A percentile compares a stretch with the other conserved stretches of the same genome.
These are phyloP conservation scores for Ceratoteleas bidentatus DNA, from an alignment of 1,140 invertebrate genomes.

Conservation along the genomic window DNA sequence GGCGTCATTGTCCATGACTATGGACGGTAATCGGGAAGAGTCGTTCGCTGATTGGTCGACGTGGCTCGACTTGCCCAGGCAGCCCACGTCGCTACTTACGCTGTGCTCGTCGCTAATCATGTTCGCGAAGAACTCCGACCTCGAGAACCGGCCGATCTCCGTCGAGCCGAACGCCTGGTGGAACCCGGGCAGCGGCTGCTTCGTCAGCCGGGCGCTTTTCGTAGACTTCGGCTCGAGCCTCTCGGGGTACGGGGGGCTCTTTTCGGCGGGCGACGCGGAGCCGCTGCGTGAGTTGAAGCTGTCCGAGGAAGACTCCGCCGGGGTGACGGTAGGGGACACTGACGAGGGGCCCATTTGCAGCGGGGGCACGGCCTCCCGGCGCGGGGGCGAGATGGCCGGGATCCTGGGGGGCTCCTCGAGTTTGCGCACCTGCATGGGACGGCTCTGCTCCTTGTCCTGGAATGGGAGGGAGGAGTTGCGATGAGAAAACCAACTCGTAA, in stretches of 20 bases:
- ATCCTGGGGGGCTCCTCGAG: constrained; percentile 25
- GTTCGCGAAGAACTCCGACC: constrained; percentile 81
- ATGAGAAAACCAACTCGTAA: too few relatives aligned
- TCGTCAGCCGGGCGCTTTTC: constrained; percentile 47
- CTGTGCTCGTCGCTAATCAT: constrained; percentile 72
- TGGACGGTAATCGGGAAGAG: constrained; percentile 51
- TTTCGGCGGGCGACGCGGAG: constrained; percentile 39
- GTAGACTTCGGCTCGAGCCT: constrained; percentile 63
- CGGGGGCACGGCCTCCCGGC: background rate
- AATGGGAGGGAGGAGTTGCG: background rate
- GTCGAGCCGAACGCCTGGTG: constrained; percentile 90
- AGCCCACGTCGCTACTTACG: constrained; percentile 65
- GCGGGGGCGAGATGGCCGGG: constrained; percentile 8
- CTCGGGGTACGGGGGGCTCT: constrained; percentile 52
- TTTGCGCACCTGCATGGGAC: constrained; percentile 12
- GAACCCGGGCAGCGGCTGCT: constrained; percentile 86
- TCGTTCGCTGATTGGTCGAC: constrained; percentile 43
- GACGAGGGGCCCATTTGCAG: constrained; percentile 40
- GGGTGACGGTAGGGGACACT: constrained; percentile 44
- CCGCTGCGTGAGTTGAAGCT: constrained; percentile 54
- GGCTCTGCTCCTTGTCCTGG: constrained; percentile 31
- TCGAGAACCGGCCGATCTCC: constrained; percentile 87
- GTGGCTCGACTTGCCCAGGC: constrained; percentile 44
- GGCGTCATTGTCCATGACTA: constrained; percentile 51
- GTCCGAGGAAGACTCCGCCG: constrained; percentile 44